These are phyloP conservation scores for Omphaloscelis lunosa DNA, from an alignment of 2,888 invertebrate genomes.

Conservation along the genomic window DNA sequence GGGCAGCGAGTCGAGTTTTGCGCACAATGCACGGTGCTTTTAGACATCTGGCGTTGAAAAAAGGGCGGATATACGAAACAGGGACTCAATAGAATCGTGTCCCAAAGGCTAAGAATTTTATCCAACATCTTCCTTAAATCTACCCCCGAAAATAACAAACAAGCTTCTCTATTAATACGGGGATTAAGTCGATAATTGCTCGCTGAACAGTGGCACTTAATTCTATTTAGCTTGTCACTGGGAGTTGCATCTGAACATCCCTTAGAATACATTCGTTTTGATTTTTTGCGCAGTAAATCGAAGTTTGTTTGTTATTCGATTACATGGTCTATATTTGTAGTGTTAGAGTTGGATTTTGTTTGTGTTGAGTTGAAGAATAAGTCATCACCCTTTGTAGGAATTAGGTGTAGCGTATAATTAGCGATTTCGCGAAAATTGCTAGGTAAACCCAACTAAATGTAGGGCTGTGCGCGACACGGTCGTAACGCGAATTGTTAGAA, in stretches of 20 bases:
- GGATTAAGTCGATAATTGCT: slow-evolving; percentile 65
- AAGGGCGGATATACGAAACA: slow-evolving; percentile 90
- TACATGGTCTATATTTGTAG: slow-evolving; percentile 56
- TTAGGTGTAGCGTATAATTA: slow-evolving; percentile 88
- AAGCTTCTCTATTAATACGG: slow-evolving; percentile 46
- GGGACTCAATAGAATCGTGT: slow-evolving; percentile 85
- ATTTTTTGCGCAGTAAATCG: slow-evolving; percentile 66
- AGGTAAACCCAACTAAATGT: slow-evolving; percentile 82
- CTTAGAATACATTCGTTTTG: slow-evolving; percentile 85
- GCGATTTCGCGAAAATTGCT: slow-evolving; percentile 88
- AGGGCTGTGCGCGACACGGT: slow-evolving; percentile 53
- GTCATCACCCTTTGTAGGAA: slow-evolving; percentile 84
- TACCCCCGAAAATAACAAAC: slow-evolving; percentile 47
- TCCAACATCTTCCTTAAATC: slow-evolving; percentile 55
- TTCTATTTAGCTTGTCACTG: slow-evolving; percentile 64
- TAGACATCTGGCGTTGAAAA: slow-evolving; percentile 88
- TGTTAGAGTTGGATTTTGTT: slow-evolving; percentile 67
- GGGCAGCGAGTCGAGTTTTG: slow-evolving; percentile 85
- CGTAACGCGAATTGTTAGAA: slow-evolving; percentile 10
- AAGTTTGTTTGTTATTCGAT: slow-evolving; percentile 52
- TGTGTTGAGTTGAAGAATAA: slow-evolving; percentile 69
- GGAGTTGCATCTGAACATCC: slow-evolving; percentile 89
- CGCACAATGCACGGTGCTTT: slow-evolving; percentile 79
- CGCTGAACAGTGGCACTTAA: slow-evolving; percentile 54
- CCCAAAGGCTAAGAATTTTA: slow-evolving; percentile 80